phyloP scores from a whole-genome alignment of 2,888 invertebrate species.

The Shargacucullia verbasci region DNA sequence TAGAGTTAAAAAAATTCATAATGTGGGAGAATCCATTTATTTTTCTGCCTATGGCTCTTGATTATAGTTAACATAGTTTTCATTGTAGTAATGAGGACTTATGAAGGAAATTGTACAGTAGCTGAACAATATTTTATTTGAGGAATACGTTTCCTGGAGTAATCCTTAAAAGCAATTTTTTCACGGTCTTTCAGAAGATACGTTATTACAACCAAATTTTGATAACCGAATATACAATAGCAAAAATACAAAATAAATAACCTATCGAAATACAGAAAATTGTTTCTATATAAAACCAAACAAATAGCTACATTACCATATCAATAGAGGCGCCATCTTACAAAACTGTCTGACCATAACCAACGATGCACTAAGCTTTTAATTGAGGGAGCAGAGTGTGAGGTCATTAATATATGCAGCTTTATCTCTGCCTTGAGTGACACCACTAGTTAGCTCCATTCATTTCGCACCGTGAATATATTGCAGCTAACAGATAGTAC shows the following conservation, averaged over 20 bases:
- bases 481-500: constrained; percentile 43
- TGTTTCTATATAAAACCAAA: constrained; percentile 12
- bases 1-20: constrained; percentile 1
- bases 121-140: no score
- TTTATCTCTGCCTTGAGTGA: constrained; percentile 44
- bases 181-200: no score
- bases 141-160: no score
- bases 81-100: no score
- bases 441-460: constrained; percentile 47
- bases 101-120: no score
- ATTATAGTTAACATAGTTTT: no score
- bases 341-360: constrained; percentile 32
- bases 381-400: constrained; percentile 48
- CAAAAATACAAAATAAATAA: no score
- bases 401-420: constrained; percentile 45
- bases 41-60: no score
- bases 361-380: constrained; percentile 52
- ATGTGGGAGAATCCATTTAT: neutral
- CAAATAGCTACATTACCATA: constrained; percentile 41
- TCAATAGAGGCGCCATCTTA: constrained; percentile 33
- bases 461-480: constrained; percentile 43
- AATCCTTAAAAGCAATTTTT: no score
- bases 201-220: no score
- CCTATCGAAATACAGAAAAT: no score
- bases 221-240: no score